phyloP scores from a whole-genome alignment of 1,140 invertebrate species.

The Papilio dardanus region DNA sequence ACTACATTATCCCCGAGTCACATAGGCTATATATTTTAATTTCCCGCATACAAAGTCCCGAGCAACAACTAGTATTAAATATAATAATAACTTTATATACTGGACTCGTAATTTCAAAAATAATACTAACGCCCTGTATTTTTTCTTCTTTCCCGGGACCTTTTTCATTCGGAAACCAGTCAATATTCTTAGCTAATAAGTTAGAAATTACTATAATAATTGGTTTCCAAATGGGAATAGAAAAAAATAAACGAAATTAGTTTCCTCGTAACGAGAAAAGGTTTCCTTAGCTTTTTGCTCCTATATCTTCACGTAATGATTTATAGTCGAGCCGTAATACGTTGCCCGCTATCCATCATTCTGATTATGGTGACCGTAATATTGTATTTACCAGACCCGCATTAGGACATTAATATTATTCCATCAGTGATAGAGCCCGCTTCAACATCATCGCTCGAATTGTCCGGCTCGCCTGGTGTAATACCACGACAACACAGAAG shows the following conservation, averaged over 20 bases:
- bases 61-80: no score
- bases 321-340: constrained; percentile 52
- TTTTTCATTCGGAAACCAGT: constrained; percentile 14
- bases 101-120: no score
- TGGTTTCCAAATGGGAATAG: constrained; percentile 12
- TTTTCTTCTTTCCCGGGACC: constrained; percentile 42
- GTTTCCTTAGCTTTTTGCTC: constrained; percentile 43
- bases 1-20: no score
- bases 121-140: constrained; percentile 21
- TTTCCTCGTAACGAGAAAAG: constrained; percentile 27
- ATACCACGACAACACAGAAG: no score
- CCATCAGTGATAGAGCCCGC: no score
- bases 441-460: no score
- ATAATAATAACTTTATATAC: no score
- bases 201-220: constrained; percentile 10
- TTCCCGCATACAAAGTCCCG: no score
- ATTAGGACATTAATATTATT: constrained; percentile 26
- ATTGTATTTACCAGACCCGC: constrained; percentile 37
- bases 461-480: no score
- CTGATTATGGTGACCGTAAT: constrained; percentile 46
- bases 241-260: constrained; percentile 33
- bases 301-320: constrained; percentile 46
- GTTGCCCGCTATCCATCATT: constrained; percentile 61
- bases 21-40: no score
- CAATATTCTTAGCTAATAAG: constrained; percentile 23